Base-by-base conservation (phyloP, 1,140 invertebrate species). In the Drosophila littoralis region DNA sequence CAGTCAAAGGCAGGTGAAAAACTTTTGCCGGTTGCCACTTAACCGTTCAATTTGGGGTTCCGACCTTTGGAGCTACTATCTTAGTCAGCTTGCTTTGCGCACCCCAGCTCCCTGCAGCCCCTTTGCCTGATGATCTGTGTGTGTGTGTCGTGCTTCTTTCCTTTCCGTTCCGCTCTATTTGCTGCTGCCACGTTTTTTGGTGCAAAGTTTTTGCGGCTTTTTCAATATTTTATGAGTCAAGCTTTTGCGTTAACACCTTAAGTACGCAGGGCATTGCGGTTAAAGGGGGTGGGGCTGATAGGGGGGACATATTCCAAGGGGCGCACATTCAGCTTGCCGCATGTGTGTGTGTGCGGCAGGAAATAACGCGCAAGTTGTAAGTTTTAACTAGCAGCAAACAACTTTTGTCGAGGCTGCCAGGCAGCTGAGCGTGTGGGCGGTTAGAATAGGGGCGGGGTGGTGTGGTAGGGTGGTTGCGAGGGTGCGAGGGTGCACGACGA, bases 151-250 rank as follows among this genome's bases (percentile, higher is more conserved):
- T 40, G 9, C 36, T 67, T 15, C 35, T 13, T 67, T 46, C 32
- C 52, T 15, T 35, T 7, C 13, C 35, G 35, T 67, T 54, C 17
- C 52, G 42, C 15, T 46, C 15, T 74, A 65, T 73, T 68, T 60
- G 46, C 33, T 32, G 7, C 66, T 64, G 59, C 33, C 68, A 76
- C 64, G 68, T 88, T 88, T 88, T 89, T 88, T 88, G 83, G 67
- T 76, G 86, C 79, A 90, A 85, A 81, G 81, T 91, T 91, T 79
- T 91, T 91, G 90, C 75, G 90, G 90, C 90, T 90, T 91, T 91
- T 91, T 91, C 81, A 91, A 91, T 91, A 91, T 91, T 91, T 91
- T 91, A 91, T 91, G 85, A 91, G 82, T 86, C 89, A 89, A 89
- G 84, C 84, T 89, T 89, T 89, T 89, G 80, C 84, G 84, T 89